Conservation (phyloP, 92 coral and sea anemone species). For the Virgularia gustaviana region DNA sequence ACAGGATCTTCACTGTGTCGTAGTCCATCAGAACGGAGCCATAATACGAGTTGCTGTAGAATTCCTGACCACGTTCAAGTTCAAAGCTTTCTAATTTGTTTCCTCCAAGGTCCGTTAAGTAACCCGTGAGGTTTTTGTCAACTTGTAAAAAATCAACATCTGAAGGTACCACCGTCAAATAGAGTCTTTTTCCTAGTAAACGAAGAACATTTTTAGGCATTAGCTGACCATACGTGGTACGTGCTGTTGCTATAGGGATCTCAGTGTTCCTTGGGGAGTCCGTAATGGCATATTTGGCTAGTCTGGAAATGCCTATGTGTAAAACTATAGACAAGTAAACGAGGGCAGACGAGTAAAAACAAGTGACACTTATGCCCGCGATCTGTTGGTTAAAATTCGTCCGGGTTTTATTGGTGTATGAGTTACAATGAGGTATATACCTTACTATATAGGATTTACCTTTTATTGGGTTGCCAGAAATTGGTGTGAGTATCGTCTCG, state of each 20-base stretch:
- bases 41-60: slow-evolving; percentile 28
- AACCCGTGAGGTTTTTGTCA: slow-evolving; percentile 13
- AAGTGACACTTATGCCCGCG: too few relatives aligned
- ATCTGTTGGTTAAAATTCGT: too few relatives aligned
- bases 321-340: too few relatives aligned
- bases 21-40: neutral
- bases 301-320: too few relatives aligned
- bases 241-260: too few relatives aligned
- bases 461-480: slow-evolving; percentile 56
- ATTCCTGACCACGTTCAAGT: slow-evolving; percentile 40
- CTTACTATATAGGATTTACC: too few relatives aligned
- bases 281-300: too few relatives aligned
- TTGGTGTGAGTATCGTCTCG: slow-evolving; percentile 32
- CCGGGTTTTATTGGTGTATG: too few relatives aligned
- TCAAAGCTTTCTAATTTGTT: slow-evolving; percentile 47
- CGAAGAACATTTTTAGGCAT: neutral
- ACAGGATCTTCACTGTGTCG: slow-evolving; percentile 15
- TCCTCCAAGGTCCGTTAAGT: slow-evolving; percentile 40
- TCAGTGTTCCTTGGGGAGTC: too few relatives aligned
- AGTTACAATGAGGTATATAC: too few relatives aligned
- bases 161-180: slow-evolving; percentile 35
- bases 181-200: slow-evolving; percentile 38
- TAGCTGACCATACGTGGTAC: neutral
- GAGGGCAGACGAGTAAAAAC: too few relatives aligned
- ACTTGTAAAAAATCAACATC: slow-evolving; percentile 6